Conservation (phyloP, 2,888 invertebrate genomes). For the Eremobia ochroleuca region DNA sequence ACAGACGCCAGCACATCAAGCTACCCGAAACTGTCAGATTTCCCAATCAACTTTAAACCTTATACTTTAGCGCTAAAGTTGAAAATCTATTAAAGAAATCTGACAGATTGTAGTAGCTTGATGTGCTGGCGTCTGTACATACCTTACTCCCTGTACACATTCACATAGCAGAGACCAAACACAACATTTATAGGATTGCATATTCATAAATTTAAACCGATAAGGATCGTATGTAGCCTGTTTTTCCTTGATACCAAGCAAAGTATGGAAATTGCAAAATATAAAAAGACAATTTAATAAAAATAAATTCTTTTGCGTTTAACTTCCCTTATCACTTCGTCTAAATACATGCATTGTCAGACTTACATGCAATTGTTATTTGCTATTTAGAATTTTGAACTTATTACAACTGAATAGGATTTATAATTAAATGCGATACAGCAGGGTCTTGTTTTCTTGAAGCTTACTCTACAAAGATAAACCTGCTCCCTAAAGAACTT, state of each 20-base stretch:
- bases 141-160: neutral
- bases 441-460: slow-evolving; percentile 47
- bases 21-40: too few species aligned
- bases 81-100: too few species aligned
- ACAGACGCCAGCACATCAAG: too few species aligned
- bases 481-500: slow-evolving; percentile 8
- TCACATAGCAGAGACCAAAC: neutral
- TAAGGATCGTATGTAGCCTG: slow-evolving; percentile 27
- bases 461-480: slow-evolving; percentile 17
- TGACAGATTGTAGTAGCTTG: too few species aligned
- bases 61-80: too few species aligned
- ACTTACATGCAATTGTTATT: slow-evolving; percentile 10
- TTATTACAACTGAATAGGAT: neutral
- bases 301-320: slow-evolving; percentile 47
- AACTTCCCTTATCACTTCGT: slow-evolving; percentile 45
- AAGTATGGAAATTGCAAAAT: slow-evolving; percentile 57
- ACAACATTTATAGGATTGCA: slow-evolving; percentile 1
- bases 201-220: slow-evolving; percentile 35
- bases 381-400: slow-evolving; percentile 5
- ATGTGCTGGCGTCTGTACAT: too few species aligned
- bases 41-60: too few species aligned
- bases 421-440: slow-evolving; percentile 33
- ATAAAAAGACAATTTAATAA: slow-evolving; percentile 58
- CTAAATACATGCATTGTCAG: slow-evolving; percentile 45
- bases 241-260: slow-evolving; percentile 35